Percentiles rank a stretch among this genome's conserved stretches.
Conservation (phyloP, 2,888 invertebrate species). For the Dioctria linearis region DNA sequence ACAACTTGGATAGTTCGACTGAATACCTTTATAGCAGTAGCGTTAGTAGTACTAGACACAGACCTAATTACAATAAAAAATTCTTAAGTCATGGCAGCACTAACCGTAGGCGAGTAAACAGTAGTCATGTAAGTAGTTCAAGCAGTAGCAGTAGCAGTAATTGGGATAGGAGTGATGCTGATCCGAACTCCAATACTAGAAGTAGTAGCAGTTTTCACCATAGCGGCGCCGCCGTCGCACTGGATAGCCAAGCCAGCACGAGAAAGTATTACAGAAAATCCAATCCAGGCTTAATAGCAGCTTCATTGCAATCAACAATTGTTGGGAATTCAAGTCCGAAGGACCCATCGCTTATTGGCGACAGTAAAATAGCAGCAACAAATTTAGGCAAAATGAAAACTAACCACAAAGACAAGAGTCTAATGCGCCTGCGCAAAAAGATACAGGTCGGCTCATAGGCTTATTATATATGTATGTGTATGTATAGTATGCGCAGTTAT, state of each 20-base stretch:
- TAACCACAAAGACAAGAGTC: conserved; percentile 30
- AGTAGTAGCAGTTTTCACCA: neutral
- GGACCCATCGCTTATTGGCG: neutral
- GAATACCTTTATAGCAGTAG: conserved; percentile 62
- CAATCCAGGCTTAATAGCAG: conserved; percentile 18
- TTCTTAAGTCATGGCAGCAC: conserved; percentile 26
- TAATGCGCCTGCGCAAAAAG: conserved; percentile 28
- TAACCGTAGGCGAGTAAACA: conserved; percentile 26
- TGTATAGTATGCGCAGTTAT: neutral
- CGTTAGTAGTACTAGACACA: conserved; percentile 60
- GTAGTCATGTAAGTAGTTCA: conserved; percentile 30
- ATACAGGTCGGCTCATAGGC: conserved; percentile 11
- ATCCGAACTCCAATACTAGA: neutral
- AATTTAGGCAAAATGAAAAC: conserved; percentile 23
- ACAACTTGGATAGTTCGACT: conserved; percentile 62
- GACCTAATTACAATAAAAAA: conserved; percentile 58
- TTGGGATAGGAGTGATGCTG: neutral
- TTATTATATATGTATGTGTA: too few species aligned
- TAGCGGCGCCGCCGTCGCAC: neutral
- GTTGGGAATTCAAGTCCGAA: neutral
- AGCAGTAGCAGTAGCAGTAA: conserved; percentile 24
- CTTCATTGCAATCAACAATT: conserved; percentile 21
- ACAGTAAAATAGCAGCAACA: conserved; percentile 22
- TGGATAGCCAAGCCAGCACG: conserved; percentile 8
- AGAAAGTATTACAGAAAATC: conserved; percentile 49